Base-by-base conservation (phyloP, 1,140 invertebrate genomes). In the Zelostemma sp. region DNA sequence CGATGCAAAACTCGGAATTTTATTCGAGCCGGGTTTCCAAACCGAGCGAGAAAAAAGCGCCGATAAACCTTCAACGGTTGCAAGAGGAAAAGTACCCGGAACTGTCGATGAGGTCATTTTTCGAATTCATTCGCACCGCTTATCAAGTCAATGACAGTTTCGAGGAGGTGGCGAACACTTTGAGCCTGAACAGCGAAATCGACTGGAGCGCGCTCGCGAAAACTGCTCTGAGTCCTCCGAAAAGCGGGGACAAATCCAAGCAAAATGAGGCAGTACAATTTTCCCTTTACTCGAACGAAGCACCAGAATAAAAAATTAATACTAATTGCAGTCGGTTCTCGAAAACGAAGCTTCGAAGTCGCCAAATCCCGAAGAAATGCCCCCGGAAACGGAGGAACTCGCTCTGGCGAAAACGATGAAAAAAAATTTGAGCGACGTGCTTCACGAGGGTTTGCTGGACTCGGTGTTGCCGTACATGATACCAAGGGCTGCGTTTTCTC, bases 391-490 rank as follows among this genome's bases (percentile, higher is more conserved):
- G 17, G 61, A 72, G 49, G 75, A 81, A 65, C 53, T 57, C 38
- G 17, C 72, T 47, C 63, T 83, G 19, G 71, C 79, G 31, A 78
- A 74, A 66, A 60, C 78, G 12, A 74, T 83, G 81, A 85, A 87
- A 68, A 80, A 77, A 46, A 88, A 87, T 77, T 74, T 89, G 19
- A 88, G 88, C 56, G 85, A 91, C 85, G 88, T 93, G 4, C 86
- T 93, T 50, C 91, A 92, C 45, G 92, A 93, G 84, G 92, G 92
- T 16, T 87, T 94, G 55, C 80, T 94, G 15, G 93, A 94, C 80
- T 93, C 92, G 0, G 90, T 93, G 55, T 76, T 93, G 6, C 91
- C 92, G 0, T 92, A 91, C 62, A 86, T 93, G 70, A 82, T 90
- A 58, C 86, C 88, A 9, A 85, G 79, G 38, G 50, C 78, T 6